These are phyloP conservation scores for Drosophila hydei DNA, from an alignment of 1,140 invertebrate species.

Conservation along the genomic window DNA sequence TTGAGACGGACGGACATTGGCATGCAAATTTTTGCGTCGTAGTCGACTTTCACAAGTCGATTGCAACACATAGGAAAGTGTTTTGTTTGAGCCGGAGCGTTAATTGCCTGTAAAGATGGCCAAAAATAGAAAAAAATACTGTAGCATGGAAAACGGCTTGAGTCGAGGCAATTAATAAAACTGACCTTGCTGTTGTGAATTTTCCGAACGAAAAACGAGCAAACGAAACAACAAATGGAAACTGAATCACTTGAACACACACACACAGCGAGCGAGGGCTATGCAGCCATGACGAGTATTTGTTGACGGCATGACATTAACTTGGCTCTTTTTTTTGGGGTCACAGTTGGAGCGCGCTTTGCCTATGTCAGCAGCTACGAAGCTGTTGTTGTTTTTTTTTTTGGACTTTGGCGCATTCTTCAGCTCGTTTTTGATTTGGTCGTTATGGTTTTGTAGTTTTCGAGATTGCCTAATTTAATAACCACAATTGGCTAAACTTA, in stretches of 20 bases:
- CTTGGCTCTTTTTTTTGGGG: constrained; percentile 70
- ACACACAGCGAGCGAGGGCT: constrained; percentile 33
- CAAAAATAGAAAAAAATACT: constrained; percentile 48
- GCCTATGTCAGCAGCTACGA: constrained; percentile 50
- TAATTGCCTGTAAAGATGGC: constrained; percentile 79
- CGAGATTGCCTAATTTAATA: constrained; percentile 65
- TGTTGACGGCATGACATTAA: constrained; percentile 76
- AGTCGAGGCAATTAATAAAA: constrained; percentile 74
- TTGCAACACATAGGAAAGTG: constrained; percentile 74
- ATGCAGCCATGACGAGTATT: constrained; percentile 80
- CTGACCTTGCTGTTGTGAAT: constrained; percentile 72
- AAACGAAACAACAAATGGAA: constrained; percentile 47
- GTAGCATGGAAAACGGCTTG: constrained; percentile 37
- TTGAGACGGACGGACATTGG: constrained; percentile 26
- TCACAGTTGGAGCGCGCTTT: constrained; percentile 61
- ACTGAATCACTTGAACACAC: constrained; percentile 49
- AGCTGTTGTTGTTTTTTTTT: constrained; percentile 6
- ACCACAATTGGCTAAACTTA: constrained; percentile 42
- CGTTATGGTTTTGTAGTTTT: constrained; percentile 66
- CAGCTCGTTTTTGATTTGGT: constrained; percentile 45
- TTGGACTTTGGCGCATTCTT: constrained; percentile 58
- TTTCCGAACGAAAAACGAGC: constrained; percentile 45
- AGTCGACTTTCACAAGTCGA: constrained; percentile 66
- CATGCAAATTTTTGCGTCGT: constrained; percentile 70
- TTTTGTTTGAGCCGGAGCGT: constrained; percentile 53